phyloP scores from a whole-genome alignment of 2,113 vertebrate genomes.

The Poeciliopsis retropinna region DNA sequence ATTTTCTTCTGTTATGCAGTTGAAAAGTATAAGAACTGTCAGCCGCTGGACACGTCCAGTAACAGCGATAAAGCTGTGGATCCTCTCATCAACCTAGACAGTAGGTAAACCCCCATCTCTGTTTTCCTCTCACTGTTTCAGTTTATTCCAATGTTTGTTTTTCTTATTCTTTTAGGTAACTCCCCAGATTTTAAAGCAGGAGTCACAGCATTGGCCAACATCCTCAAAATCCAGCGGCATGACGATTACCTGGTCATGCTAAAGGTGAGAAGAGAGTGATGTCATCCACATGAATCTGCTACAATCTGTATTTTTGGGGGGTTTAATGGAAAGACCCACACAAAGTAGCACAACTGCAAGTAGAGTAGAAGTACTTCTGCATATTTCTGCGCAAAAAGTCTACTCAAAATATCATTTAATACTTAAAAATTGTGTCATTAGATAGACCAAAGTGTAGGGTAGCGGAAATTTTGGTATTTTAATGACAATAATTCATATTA shows the following conservation, averaged over 20 bases:
- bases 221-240: conserved; percentile 94
- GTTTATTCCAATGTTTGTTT: not conserved
- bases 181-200: conserved; percentile 98
- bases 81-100: conserved; percentile 91
- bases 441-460: no score
- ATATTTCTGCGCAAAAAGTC: no score
- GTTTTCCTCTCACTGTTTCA: not conserved
- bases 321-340: no score
- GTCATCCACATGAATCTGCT: not conserved
- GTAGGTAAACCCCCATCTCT: conserved; percentile 73
- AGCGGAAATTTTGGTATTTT: no score
- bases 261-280: conserved; percentile 80
- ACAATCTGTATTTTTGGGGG: not conserved
- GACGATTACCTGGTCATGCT: conserved; percentile 98
- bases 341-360: no score
- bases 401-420: no score
- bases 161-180: conserved; percentile 76
- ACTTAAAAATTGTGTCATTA: no score
- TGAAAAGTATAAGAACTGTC: conserved; percentile 92
- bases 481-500: no score
- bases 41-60: conserved; percentile 79
- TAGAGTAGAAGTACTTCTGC: no score
- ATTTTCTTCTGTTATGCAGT: conserved; percentile 69
- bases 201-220: conserved; percentile 91
- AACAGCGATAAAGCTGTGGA: conserved; percentile 85